phyloP scores from a whole-genome alignment of 2,113 vertebrate species.

The Pycnonotus jocosus region DNA sequence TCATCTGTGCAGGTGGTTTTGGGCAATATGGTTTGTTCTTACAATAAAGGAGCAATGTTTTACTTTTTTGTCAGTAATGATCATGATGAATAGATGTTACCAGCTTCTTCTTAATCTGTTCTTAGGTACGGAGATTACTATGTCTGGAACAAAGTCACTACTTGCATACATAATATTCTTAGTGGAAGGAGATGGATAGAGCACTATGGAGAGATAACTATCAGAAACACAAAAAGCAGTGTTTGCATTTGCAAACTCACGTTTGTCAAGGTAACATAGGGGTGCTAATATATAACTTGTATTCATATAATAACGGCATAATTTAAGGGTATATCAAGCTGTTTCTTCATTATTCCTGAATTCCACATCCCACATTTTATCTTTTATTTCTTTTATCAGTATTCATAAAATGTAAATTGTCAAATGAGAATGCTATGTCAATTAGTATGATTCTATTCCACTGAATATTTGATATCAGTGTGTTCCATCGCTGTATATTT shows the following conservation, averaged over 20 bases:
- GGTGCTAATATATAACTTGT: background rate
- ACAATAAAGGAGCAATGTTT: background rate
- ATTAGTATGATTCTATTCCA: background rate
- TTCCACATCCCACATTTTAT: background rate
- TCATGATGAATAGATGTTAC: background rate
- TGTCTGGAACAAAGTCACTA: conserved; percentile 99
- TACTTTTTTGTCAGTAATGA: background rate
- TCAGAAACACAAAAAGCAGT: conserved; percentile 91
- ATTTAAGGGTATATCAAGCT: background rate
- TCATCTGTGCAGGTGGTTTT: background rate
- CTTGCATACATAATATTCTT: conserved; percentile 98
- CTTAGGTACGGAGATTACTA: conserved; percentile 92
- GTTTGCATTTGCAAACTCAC: conserved; percentile 96
- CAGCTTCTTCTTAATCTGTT: conserved; percentile 48
- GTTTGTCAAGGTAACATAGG: conserved; percentile 86
- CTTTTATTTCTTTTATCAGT: background rate
- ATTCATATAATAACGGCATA: background rate
- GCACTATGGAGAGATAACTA: conserved; percentile 96
- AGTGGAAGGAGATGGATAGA: conserved; percentile 97
- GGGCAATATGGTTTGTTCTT: background rate
- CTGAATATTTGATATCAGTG: background rate
- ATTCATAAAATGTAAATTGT: background rate
- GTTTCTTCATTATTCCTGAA: background rate
- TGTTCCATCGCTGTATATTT: background rate
- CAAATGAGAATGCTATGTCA: background rate